phyloP scores from a whole-genome alignment of 23 tunicate genomes.

The Phallusia fumigata region DNA sequence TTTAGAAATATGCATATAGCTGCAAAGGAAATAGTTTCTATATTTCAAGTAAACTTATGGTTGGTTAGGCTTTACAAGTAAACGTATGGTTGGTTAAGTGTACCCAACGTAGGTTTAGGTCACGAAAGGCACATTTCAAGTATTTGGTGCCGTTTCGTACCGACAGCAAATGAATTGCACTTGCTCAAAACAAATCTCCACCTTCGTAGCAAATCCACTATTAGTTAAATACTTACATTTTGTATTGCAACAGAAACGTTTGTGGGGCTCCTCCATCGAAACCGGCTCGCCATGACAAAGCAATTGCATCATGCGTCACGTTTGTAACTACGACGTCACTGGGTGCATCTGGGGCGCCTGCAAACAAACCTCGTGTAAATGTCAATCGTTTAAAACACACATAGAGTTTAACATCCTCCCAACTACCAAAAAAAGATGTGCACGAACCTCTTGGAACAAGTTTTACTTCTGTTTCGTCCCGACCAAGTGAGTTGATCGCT shows the following conservation, averaged over 20 bases:
- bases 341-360: slow-evolving; percentile 81
- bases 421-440: neutral
- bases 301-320: slow-evolving; percentile 30
- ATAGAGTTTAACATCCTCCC: too few species aligned
- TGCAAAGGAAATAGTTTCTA: too few species aligned
- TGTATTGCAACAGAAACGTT: slow-evolving; percentile 54
- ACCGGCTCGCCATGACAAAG: slow-evolving; percentile 63
- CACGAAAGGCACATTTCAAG: too few species aligned
- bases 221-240: slow-evolving; percentile 5
- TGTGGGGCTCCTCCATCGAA: slow-evolving; percentile 81
- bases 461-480: slow-evolving; percentile 18
- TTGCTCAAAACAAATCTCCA: neutral
- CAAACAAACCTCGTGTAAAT: neutral
- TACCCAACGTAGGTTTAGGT: too few species aligned
- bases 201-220: neutral
- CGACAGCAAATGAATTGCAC: too few species aligned
- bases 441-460: slow-evolving; percentile 55
- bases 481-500: slow-evolving; percentile 42
- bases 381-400: neutral
- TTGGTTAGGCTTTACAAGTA: too few species aligned
- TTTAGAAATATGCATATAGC: too few species aligned
- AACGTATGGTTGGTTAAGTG: too few species aligned
- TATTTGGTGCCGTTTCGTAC: too few species aligned
- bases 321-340: slow-evolving; percentile 10
- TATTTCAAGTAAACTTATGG: too few species aligned